phyloP scores from a whole-genome alignment of 2,888 invertebrate species.

The Candidula unifasciata region DNA sequence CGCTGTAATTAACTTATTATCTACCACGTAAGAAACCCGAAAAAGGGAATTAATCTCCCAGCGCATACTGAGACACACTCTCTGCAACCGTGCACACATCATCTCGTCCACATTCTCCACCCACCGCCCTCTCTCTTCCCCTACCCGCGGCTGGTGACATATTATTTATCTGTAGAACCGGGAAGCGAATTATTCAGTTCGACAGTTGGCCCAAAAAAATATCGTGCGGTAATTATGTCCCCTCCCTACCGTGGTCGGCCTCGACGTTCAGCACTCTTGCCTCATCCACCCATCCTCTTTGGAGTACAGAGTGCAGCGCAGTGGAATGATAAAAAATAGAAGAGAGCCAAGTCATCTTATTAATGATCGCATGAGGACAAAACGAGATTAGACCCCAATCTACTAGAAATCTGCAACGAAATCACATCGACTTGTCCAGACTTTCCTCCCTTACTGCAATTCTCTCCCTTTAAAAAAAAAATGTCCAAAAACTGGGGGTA shows the following conservation, averaged over 20 bases:
- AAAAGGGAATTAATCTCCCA: too few relatives aligned
- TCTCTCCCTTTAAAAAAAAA: neutral
- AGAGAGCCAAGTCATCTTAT: conserved; percentile 1
- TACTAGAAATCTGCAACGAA: conserved; percentile 25
- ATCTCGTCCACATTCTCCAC: neutral
- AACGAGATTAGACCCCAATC: conserved; percentile 41
- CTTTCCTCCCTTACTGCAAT: neutral
- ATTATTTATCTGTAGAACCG: conserved; percentile 19
- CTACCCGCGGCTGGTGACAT: neutral
- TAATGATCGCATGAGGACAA: conserved; percentile 36
- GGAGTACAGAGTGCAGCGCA: neutral
- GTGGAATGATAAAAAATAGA: conserved; percentile 4
- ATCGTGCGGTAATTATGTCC: conserved; percentile 20
- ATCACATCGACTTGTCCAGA: conserved; percentile 28
- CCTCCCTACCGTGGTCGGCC: neutral
- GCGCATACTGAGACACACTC: too few relatives aligned
- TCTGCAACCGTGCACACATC: neutral
- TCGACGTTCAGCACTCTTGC: neutral
- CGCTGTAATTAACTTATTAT: too few relatives aligned
- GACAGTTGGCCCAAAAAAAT: conserved; percentile 22
- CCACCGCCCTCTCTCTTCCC: neutral
- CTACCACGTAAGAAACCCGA: too few relatives aligned
- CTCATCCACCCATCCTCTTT: conserved; percentile 1
- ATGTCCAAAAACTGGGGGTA: neutral
- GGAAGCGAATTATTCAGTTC: conserved; percentile 14